Evolutionary conservation across 2,888 invertebrate genomes (phyloP).

Genomic region (Perizoma affinitatum): DNA sequence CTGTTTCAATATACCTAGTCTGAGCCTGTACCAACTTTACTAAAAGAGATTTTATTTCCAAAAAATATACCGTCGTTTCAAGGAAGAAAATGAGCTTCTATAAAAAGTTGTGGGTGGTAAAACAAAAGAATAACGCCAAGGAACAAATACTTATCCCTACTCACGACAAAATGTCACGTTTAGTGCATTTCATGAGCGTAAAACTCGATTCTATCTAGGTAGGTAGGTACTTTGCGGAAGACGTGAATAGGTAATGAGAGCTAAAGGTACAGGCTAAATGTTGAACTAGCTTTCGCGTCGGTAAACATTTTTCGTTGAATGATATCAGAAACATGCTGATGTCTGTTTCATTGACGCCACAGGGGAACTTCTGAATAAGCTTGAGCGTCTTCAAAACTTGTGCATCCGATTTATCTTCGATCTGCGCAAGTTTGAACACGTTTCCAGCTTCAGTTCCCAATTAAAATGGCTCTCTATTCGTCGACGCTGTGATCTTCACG

Average conservation of each 20-base stretch:
- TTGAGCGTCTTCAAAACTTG: too few species aligned
- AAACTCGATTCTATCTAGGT: slow-evolving; percentile 47
- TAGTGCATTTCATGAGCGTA: slow-evolving; percentile 39
- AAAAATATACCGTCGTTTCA: slow-evolving; percentile 15
- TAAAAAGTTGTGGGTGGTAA: slow-evolving; percentile 23
- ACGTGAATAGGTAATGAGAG: slow-evolving; percentile 50
- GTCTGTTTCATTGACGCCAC: too few species aligned
- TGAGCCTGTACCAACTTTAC: slow-evolving; percentile 36
- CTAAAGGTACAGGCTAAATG: slow-evolving; percentile 56
- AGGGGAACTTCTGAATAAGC: too few species aligned
- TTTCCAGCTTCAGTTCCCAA: too few species aligned
- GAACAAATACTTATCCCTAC: slow-evolving; percentile 42
- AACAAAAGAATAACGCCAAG: slow-evolving; percentile 32
- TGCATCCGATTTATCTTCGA: too few species aligned
- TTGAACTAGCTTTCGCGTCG: slow-evolving; percentile 60
- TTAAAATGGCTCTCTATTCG: too few species aligned
- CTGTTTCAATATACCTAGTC: slow-evolving; percentile 37
- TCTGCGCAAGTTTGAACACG: too few species aligned
- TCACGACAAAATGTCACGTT: slow-evolving; percentile 46
- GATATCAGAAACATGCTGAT: too few species aligned
- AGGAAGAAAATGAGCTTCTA: slow-evolving; percentile 15
- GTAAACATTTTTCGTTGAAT: slow-evolving; percentile 72
- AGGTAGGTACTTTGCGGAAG: slow-evolving; percentile 31
- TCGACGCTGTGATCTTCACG: too few species aligned
- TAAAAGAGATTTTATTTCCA: slow-evolving; percentile 18